Evolutionary conservation across 2,113 vertebrate species (phyloP), one percentile per base, ranked within the genome.

Genomic region (Pongo pygmaeus): DNA sequence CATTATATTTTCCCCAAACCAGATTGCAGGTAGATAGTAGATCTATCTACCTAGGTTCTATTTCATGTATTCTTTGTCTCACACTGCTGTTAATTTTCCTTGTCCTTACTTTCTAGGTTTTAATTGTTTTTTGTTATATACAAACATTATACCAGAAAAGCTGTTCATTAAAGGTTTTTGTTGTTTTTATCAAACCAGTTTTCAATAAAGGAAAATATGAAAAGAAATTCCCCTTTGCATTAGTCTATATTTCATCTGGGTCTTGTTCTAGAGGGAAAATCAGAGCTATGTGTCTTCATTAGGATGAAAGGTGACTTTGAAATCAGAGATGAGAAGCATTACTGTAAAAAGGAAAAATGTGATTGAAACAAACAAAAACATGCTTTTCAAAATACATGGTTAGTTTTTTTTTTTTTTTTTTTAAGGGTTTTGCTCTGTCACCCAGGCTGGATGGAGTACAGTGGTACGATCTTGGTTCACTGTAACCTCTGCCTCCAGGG

Each of bases 231-330:
- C 32, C 46, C 20, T 6, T 59, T 64, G 8, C 27, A 40, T 72
- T 74, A n/a, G 64, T 74, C 23, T 94, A 77, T 93, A n/a, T 91
- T 91, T 90, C 22, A 70, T 89, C 13, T 57, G 74, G 43, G 72
- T 95, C 40, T 96, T 96, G 61, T 93, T 97, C 52, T 93, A 84
- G 85, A 93, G 70, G 96, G 77, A 87, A 85, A 93, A 50, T 94
- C 57, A 77, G 74, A 89, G 92, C 32, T 88, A 0, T n/a, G n/a
- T 80, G 55, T 81, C 50, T 97, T 64, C 81, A 67, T 93, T 79
- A 96, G 55, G 61, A 83, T 94, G 75, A 83, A 96, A 97, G 96
- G 97, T 97, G 97, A 97, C 97, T 97, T 98, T 97, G 97, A 97
- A 86, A 96, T 96, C 74, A 75, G 78, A 90, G 93, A 92, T 79